These are phyloP conservation scores for Micrasema longulum DNA, from an alignment of 1,140 invertebrate species.

Conservation along the genomic window DNA sequence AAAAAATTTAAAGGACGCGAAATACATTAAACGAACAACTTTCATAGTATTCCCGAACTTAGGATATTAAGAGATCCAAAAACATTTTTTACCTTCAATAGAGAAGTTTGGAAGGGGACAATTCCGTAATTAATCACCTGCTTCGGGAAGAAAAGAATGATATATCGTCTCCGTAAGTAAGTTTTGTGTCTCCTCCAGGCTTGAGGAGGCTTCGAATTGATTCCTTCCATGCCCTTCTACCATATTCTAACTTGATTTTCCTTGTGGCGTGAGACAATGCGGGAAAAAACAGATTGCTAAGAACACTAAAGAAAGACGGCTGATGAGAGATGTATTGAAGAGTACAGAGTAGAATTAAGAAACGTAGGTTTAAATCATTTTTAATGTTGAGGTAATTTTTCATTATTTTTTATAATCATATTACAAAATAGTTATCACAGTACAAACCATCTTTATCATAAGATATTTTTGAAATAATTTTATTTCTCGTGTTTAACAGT, in stretches of 20 bases:
- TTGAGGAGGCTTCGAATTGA: slow-evolving; percentile 41
- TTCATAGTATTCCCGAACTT: too few relatives aligned
- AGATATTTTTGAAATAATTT: too few relatives aligned
- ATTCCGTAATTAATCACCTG: slow-evolving; percentile 28
- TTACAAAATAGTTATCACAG: too few relatives aligned
- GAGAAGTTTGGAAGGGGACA: neutral
- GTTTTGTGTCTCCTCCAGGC: slow-evolving; percentile 16
- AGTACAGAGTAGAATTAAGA: slow-evolving; percentile 3
- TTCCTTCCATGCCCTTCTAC: slow-evolving; percentile 18
- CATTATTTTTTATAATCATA: too few relatives aligned
- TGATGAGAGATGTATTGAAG: neutral
- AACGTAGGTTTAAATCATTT: too few relatives aligned
- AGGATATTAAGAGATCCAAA: too few relatives aligned
- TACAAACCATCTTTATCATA: too few relatives aligned
- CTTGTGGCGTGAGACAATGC: slow-evolving; percentile 47
- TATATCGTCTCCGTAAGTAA: slow-evolving; percentile 43
- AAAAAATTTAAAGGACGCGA: too few relatives aligned
- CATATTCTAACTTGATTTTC: slow-evolving; percentile 47
- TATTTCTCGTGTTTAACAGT: too few relatives aligned
- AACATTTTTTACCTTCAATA: too few relatives aligned
- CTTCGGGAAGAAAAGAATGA: slow-evolving; percentile 40
- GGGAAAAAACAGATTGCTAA: slow-evolving; percentile 45
- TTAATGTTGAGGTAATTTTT: too few relatives aligned
- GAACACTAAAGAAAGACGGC: slow-evolving; percentile 13
- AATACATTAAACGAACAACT: too few relatives aligned